Evolutionary conservation across 2,888 invertebrate species (phyloP).

Genomic region (Mactromeris polynyma): DNA sequence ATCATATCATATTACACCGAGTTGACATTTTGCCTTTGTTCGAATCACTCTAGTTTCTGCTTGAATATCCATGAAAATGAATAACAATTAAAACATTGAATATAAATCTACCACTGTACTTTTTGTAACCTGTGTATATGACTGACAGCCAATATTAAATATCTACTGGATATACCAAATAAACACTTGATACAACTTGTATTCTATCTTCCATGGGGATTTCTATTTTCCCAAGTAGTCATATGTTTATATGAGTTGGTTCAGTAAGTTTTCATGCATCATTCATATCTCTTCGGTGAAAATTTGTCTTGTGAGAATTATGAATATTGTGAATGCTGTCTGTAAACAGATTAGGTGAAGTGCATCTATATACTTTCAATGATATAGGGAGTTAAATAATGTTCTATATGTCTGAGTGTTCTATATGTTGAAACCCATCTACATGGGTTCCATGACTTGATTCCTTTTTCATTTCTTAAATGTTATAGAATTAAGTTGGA

Average conservation of each 20-base stretch:
- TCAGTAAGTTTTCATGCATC: background rate
- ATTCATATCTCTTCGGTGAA: background rate
- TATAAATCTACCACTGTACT: background rate
- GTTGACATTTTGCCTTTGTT: constrained; percentile 1
- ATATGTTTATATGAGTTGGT: too few relatives aligned
- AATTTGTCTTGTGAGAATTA: background rate
- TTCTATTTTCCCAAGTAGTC: too few relatives aligned
- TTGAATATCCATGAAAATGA: background rate
- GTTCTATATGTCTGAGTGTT: too few relatives aligned
- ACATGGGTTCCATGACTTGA: too few relatives aligned
- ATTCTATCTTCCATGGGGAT: background rate
- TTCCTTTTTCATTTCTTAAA: too few relatives aligned
- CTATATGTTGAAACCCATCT: too few relatives aligned
- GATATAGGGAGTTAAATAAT: too few relatives aligned
- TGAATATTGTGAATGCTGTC: background rate
- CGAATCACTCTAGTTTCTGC: background rate
- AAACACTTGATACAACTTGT: background rate
- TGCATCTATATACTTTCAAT: too few relatives aligned
- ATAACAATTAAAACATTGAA: background rate
- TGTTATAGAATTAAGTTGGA: too few relatives aligned
- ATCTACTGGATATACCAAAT: background rate
- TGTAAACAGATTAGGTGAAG: too few relatives aligned
- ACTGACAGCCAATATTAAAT: background rate
- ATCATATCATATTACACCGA: background rate
- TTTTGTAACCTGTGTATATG: background rate